Evolutionary conservation across 2,797 vertebrate genomes (phyloP).

Genomic region (Phyllotis vaccarum): DNA sequence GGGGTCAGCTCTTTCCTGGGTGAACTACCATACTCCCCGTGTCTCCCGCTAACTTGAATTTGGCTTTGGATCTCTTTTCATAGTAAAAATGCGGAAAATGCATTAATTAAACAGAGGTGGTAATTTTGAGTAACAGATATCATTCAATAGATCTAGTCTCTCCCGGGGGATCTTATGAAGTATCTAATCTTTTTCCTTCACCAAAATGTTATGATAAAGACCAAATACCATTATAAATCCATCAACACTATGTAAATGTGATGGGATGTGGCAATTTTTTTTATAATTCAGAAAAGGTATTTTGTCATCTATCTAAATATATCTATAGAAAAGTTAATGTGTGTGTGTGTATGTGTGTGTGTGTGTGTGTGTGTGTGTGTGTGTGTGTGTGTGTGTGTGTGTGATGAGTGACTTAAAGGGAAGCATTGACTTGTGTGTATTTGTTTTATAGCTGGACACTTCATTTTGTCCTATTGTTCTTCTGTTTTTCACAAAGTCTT

Average conservation of each 20-base stretch:
- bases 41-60: neutral
- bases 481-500: slow-evolving; percentile 32
- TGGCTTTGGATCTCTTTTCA: neutral
- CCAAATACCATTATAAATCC: neutral
- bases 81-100: neutral
- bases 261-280: neutral
- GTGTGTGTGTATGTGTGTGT: no score
- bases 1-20: neutral
- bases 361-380: no score
- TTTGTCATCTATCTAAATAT: neutral
- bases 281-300: neutral
- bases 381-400: no score
- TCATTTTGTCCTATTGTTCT: slow-evolving; percentile 19
- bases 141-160: neutral
- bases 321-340: neutral
- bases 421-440: neutral
- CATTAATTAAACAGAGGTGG: neutral
- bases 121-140: neutral
- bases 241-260: neutral
- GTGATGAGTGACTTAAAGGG: neutral
- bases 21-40: neutral
- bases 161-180: neutral
- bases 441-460: neutral
- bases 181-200: neutral
- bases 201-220: neutral